These are phyloP conservation scores for Zhengitettix transpicula DNA, from an alignment of 2,888 invertebrate genomes.

Conservation along the genomic window DNA sequence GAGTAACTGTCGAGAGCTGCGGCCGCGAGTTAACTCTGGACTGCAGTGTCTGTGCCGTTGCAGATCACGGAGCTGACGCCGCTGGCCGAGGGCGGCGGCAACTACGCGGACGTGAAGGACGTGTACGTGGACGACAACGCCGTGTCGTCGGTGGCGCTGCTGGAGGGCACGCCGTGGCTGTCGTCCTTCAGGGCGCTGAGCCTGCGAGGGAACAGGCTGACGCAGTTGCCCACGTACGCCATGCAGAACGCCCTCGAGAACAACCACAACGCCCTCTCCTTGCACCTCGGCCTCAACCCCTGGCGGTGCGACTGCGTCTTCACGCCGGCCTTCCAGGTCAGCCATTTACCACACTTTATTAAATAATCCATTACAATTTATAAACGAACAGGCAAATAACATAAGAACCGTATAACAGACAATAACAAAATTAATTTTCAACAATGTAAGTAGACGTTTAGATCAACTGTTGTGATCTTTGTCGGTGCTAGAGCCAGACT, in stretches of 20 bases:
- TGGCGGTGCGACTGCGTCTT: conserved; percentile 73
- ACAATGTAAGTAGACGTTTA: no score
- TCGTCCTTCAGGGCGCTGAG: conserved; percentile 61
- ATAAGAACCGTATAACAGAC: no score
- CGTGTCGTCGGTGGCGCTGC: conserved; percentile 43
- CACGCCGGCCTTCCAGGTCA: conserved; percentile 55
- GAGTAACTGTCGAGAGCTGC: no score
- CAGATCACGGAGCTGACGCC: conserved; percentile 45
- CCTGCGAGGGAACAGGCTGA: conserved; percentile 51
- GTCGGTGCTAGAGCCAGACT: no score
- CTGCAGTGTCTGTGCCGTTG: no score
- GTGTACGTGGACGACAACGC: conserved; percentile 61
- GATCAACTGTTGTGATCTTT: no score
- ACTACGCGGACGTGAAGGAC: conserved; percentile 51
- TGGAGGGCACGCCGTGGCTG: conserved; percentile 68
- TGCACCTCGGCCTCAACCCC: conserved; percentile 58
- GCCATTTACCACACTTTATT: no score
- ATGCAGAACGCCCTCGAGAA: conserved; percentile 60
- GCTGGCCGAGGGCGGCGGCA: conserved; percentile 42
- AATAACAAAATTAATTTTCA: no score
- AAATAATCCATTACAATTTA: no score
- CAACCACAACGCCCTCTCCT: conserved; percentile 49
- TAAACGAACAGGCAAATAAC: no score
- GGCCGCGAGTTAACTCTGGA: neutral
- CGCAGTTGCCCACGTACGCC: conserved; percentile 63